These are phyloP conservation scores for Dendrophyllia cribrosa DNA, from an alignment of 64 coral and sea anemone species.

Conservation along the genomic window DNA sequence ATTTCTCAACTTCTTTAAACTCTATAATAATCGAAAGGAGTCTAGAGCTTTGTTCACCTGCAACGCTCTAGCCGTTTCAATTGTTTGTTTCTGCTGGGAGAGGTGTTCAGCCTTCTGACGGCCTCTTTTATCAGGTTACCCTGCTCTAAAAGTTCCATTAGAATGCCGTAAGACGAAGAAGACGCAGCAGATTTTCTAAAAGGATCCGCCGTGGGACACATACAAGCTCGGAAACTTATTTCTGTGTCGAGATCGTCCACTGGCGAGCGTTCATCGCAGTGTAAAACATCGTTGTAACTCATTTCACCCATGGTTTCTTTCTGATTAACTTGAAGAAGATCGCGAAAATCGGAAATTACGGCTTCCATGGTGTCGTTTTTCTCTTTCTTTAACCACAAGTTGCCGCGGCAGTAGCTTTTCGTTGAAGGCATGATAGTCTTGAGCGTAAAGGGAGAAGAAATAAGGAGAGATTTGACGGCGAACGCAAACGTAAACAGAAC, in stretches of 20 bases:
- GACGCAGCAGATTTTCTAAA: slow-evolving; percentile 88
- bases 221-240: slow-evolving; percentile 66
- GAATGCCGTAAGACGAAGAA: slow-evolving; percentile 83
- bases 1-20: neutral
- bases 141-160: slow-evolving; percentile 82
- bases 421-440: slow-evolving; percentile 70
- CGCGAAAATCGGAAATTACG: slow-evolving; percentile 89
- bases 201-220: slow-evolving; percentile 86
- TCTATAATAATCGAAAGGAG: neutral
- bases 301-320: slow-evolving; percentile 51
- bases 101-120: slow-evolving; percentile 72
- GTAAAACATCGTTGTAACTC: slow-evolving; percentile 15
- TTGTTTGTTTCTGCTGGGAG: slow-evolving; percentile 76
- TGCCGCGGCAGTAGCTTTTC: slow-evolving; percentile 77
- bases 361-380: slow-evolving; percentile 74
- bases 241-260: slow-evolving; percentile 38
- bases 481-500: slow-evolving; percentile 10
- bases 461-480: neutral
- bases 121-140: slow-evolving; percentile 93
- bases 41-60: slow-evolving; percentile 42
- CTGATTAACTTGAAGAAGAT: slow-evolving; percentile 84
- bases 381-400: slow-evolving; percentile 72
- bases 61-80: slow-evolving; percentile 80
- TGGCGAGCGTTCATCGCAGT: slow-evolving; percentile 41
- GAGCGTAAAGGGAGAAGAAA: neutral